These are phyloP conservation scores for Lordiphosa clarofinis DNA, from an alignment of 1,140 invertebrate species.

Conservation along the genomic window DNA sequence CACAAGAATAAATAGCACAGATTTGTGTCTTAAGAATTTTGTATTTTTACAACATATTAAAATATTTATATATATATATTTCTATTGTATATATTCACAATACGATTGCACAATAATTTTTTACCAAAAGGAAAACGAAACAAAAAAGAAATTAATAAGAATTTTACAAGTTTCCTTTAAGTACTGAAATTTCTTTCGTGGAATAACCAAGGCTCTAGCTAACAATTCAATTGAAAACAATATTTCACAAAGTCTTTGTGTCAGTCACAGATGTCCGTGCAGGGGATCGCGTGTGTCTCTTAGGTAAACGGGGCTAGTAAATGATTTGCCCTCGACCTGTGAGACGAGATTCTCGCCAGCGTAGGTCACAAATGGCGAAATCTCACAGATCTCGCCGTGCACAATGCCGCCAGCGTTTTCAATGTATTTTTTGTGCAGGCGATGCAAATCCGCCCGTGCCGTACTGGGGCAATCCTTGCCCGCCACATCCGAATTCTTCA, in stretches of 20 bases:
- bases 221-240: background rate
- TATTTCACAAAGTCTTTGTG: slow-evolving; percentile 48
- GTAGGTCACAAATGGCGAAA: slow-evolving; percentile 95
- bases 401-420: slow-evolving; percentile 90
- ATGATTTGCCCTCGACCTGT: slow-evolving; percentile 85
- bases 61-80: slow-evolving; percentile 49
- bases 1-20: background rate
- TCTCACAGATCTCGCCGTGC: slow-evolving; percentile 89
- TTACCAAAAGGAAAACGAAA: slow-evolving; percentile 27
- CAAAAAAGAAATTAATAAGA: slow-evolving; percentile 22
- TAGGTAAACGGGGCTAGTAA: slow-evolving; percentile 85
- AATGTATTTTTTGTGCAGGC: slow-evolving; percentile 91
- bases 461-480: slow-evolving; percentile 95
- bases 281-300: slow-evolving; percentile 58
- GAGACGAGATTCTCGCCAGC: slow-evolving; percentile 90
- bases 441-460: slow-evolving; percentile 88
- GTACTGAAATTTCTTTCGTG: slow-evolving; percentile 50
- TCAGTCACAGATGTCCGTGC: slow-evolving; percentile 59
- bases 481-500: slow-evolving; percentile 95
- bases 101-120: slow-evolving; percentile 55
- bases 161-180: slow-evolving; percentile 42
- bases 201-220: slow-evolving; percentile 36
- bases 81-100: slow-evolving; percentile 56
- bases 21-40: slow-evolving; percentile 21
- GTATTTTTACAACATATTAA: slow-evolving; percentile 47